Conservation (phyloP, 2,113 vertebrate species). For the Abramis brama region DNA sequence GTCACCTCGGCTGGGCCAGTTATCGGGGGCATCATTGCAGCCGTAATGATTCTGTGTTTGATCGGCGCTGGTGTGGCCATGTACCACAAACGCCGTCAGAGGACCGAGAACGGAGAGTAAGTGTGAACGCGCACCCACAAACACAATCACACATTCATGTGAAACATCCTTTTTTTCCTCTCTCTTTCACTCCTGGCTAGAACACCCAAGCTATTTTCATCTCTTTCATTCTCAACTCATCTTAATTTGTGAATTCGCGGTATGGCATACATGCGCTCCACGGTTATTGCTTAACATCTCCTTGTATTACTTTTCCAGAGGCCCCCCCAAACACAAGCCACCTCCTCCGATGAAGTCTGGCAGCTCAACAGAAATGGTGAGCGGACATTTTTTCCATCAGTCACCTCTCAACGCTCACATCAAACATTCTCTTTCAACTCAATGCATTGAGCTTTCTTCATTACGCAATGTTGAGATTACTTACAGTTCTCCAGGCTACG, state of each 20-base stretch:
- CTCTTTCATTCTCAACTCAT: neutral
- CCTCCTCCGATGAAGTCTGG: constrained; percentile 79
- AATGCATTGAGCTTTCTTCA: constrained; percentile 37
- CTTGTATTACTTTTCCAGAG: constrained; percentile 69
- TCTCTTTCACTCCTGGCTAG: neutral
- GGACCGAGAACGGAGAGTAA: constrained; percentile 77
- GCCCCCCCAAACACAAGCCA: constrained; percentile 85
- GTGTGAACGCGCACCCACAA: constrained; percentile 56
- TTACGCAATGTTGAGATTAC: constrained; percentile 15
- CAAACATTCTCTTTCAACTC: constrained; percentile 30
- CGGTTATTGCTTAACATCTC: neutral
- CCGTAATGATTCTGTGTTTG: constrained; percentile 73
- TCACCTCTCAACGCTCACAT: constrained; percentile 53
- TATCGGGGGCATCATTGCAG: constrained; percentile 80
- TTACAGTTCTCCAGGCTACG: constrained; percentile 20
- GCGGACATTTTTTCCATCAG: constrained; percentile 56
- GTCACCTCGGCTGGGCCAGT: constrained; percentile 71
- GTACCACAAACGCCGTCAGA: constrained; percentile 72
- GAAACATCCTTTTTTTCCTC: constrained; percentile 12
- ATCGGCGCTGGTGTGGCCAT: constrained; percentile 70
- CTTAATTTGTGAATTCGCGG: constrained; percentile 22
- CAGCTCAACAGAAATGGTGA: constrained; percentile 81
- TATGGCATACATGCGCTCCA: neutral
- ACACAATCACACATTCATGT: constrained; percentile 4
- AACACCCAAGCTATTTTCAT: constrained; percentile 33